Percentiles rank a stretch among this genome's conserved stretches.
phyloP scores from a whole-genome alignment of 2,888 invertebrate species.

The Diabrotica balteata region DNA sequence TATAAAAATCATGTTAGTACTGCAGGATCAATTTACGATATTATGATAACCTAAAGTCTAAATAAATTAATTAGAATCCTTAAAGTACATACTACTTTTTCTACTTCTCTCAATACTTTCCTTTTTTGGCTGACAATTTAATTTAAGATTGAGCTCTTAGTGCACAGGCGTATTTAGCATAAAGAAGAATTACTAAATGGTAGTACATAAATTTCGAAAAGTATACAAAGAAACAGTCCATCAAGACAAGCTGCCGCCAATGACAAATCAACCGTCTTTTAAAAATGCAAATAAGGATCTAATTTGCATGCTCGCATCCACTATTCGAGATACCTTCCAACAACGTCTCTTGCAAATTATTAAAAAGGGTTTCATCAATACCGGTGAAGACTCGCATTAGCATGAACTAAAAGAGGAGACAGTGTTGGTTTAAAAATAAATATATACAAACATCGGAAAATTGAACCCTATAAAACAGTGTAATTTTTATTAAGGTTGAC shows the following conservation, averaged over 20 bases:
- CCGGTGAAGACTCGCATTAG: conserved; percentile 30
- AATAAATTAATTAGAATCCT: no score
- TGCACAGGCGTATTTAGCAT: conserved; percentile 11
- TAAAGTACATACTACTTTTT: no score
- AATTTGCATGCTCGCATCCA: conserved; percentile 43
- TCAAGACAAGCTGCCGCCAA: conserved; percentile 23
- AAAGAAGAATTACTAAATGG: conserved; percentile 19
- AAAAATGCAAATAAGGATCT: conserved; percentile 45
- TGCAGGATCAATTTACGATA: no score
- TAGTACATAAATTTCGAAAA: conserved; percentile 15
- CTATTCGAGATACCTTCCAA: conserved; percentile 8
- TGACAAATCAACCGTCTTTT: conserved; percentile 24
- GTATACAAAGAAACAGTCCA: conserved; percentile 22
- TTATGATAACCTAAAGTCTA: no score
- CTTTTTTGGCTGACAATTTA: conserved; percentile 7
- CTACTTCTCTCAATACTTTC: no score
- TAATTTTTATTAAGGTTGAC: no score
- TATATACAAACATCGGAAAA: no score
- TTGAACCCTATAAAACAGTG: no score
- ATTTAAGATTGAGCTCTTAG: conserved; percentile 6
- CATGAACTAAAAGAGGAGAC: conserved; percentile 29
- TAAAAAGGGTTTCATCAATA: conserved; percentile 29
- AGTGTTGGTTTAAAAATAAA: background rate
- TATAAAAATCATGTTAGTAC: no score
- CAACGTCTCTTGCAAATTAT: conserved; percentile 24